A percentile compares a stretch with the other conserved stretches of the same genome.
These are phyloP conservation scores for Synergus gifuensis DNA, from an alignment of 2,888 invertebrate genomes.

Conservation along the genomic window DNA sequence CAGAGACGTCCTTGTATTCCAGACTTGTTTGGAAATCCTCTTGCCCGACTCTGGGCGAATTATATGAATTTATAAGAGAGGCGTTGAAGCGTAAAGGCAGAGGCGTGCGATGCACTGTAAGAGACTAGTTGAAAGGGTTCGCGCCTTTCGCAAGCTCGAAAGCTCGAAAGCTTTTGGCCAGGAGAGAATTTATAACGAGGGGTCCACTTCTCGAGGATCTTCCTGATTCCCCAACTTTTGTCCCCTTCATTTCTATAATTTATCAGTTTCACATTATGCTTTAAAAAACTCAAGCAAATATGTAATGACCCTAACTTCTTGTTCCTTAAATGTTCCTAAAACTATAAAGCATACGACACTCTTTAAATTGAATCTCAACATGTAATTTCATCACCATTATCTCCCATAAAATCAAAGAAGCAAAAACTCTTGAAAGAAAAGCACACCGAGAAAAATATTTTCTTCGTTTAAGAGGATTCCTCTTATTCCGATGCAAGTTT, in stretches of 20 bases:
- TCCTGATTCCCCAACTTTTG: neutral
- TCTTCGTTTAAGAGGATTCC: too few species aligned
- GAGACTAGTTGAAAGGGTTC: conserved; percentile 23
- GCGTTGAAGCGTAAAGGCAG: conserved; percentile 33
- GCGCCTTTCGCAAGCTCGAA: conserved; percentile 37
- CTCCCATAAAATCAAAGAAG: neutral
- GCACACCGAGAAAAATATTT: too few species aligned
- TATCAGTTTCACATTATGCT: neutral
- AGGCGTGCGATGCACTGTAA: conserved; percentile 35
- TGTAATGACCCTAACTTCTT: too few species aligned
- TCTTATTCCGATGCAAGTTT: too few species aligned
- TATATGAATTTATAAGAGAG: conserved; percentile 49
- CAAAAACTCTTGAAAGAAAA: neutral
- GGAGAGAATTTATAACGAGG: conserved; percentile 27
- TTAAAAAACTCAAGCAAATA: too few species aligned
- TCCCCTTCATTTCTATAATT: conserved; percentile 20
- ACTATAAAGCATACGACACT: too few species aligned
- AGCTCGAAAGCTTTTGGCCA: conserved; percentile 38
- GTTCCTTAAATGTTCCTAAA: too few species aligned
- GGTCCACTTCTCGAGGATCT: neutral
- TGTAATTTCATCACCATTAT: neutral
- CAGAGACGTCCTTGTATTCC: conserved; percentile 15
- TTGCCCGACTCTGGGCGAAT: conserved; percentile 45
- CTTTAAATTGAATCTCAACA: neutral
- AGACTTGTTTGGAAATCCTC: conserved; percentile 14